Conservation (phyloP, 37 sponge, comb jelly and placozoan genomes). For the Cladorhizidae sp. region DNA sequence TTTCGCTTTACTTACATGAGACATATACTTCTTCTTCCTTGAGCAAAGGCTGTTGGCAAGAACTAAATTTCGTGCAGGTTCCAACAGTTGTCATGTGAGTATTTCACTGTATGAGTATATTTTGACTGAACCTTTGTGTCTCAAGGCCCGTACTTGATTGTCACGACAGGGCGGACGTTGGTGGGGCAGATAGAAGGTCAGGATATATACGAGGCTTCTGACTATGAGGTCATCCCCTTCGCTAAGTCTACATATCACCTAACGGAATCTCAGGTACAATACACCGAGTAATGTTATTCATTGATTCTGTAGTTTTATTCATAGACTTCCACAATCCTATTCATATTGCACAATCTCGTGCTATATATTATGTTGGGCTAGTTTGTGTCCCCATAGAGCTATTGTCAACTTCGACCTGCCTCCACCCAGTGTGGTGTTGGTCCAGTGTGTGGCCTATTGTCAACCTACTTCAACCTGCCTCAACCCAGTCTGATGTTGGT, state of each 20-base stretch:
- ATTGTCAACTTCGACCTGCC: too few relatives aligned
- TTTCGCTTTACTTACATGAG: too few relatives aligned
- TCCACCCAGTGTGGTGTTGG: too few relatives aligned
- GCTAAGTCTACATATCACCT: conserved; percentile 60
- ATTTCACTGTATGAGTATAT: background rate
- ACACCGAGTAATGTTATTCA: conserved; percentile 60
- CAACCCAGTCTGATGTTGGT: too few relatives aligned
- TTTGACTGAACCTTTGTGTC: background rate
- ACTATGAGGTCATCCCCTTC: conserved; percentile 81
- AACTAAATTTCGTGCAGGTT: conserved; percentile 9
- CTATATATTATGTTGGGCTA: too few relatives aligned
- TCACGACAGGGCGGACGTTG: conserved; percentile 64
- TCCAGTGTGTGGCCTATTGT: background rate
- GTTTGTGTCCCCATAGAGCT: too few relatives aligned
- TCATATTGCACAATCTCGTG: too few relatives aligned
- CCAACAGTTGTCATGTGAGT: background rate
- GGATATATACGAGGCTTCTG: conserved; percentile 70
- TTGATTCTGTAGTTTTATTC: too few relatives aligned
- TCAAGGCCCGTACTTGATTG: conserved; percentile 86
- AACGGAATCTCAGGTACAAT: conserved; percentile 77
- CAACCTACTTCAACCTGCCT: conserved; percentile 12
- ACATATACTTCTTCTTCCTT: too few relatives aligned
- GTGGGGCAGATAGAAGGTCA: conserved; percentile 83
- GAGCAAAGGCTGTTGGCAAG: too few relatives aligned
- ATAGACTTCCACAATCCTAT: too few relatives aligned